phyloP scores from a whole-genome alignment of 2,113 vertebrate genomes.

The Polypterus senegalus region DNA sequence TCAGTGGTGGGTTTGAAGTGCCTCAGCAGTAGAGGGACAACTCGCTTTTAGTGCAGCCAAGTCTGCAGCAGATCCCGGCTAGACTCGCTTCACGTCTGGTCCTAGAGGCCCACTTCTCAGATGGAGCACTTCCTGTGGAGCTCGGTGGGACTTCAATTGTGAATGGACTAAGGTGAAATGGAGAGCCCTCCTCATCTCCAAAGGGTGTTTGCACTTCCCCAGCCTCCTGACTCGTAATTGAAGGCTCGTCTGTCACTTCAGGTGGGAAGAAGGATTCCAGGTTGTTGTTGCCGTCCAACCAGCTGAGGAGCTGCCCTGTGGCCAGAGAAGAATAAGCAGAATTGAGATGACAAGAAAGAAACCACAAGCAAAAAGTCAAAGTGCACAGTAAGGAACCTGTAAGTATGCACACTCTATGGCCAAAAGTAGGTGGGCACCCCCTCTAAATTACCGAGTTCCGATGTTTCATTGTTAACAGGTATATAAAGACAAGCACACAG shows the following conservation, averaged over 20 bases:
- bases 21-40: slow-evolving; percentile 49
- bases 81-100: slow-evolving; percentile 27
- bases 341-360: too few relatives aligned
- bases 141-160: background rate
- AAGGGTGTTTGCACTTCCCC: background rate
- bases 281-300: slow-evolving; percentile 13
- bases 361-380: too few relatives aligned
- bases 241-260: slow-evolving; percentile 4
- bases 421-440: too few relatives aligned
- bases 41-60: slow-evolving; percentile 51
- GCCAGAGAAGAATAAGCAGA: slow-evolving; percentile 1
- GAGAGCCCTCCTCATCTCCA: slow-evolving; percentile 1
- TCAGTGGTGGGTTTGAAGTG: too few relatives aligned
- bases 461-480: too few relatives aligned
- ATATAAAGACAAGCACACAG: too few relatives aligned
- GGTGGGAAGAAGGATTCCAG: background rate
- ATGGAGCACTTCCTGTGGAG: background rate
- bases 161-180: background rate
- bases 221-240: background rate
- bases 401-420: too few relatives aligned
- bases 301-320: slow-evolving; percentile 16
- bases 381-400: too few relatives aligned
- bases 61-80: slow-evolving; percentile 51
- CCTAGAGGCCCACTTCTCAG: slow-evolving; percentile 24
- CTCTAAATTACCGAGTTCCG: background rate